A percentile compares a stretch with the other conserved stretches of the same genome.
Conservation (phyloP, 1,140 invertebrate species). For the Drosophila repletoides region DNA sequence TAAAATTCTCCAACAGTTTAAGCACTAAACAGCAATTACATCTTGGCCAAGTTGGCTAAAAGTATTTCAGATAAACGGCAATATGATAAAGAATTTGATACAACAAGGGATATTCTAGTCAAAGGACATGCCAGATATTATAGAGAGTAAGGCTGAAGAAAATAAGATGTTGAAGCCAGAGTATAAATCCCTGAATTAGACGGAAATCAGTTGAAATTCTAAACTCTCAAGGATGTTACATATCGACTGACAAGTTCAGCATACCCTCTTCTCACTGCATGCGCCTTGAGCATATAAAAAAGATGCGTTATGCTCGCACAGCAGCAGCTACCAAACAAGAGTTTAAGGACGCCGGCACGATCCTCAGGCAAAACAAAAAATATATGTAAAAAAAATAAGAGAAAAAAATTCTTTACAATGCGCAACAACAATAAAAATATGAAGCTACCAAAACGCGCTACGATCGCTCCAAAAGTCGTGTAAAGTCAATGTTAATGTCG, state of each 20-base stretch:
- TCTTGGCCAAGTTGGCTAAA: no score
- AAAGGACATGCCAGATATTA: no score
- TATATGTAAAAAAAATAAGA: constrained; percentile 8
- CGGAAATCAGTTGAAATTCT: no score
- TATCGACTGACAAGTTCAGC: neutral
- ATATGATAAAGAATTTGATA: no score
- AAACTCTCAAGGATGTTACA: no score
- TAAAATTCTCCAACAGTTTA: no score
- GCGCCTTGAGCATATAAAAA: constrained; percentile 14
- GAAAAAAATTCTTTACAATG: constrained; percentile 70
- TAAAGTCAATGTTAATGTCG: constrained; percentile 82
- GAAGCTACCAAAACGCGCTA: constrained; percentile 74
- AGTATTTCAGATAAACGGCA: no score
- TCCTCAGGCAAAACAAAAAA: constrained; percentile 19
- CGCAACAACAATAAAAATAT: constrained; percentile 80
- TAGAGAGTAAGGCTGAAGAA: no score
- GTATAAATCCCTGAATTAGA: no score
- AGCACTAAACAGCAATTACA: no score
- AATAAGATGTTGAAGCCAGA: no score
- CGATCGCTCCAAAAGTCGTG: constrained; percentile 73
- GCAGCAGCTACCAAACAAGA: constrained; percentile 37
- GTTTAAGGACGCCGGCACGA: constrained; percentile 74
- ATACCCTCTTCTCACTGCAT: constrained; percentile 27
- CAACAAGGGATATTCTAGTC: no score
- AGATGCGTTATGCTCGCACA: constrained; percentile 76